Base-by-base conservation (phyloP, 2,888 invertebrate genomes). In the Aphodius sticticus region DNA sequence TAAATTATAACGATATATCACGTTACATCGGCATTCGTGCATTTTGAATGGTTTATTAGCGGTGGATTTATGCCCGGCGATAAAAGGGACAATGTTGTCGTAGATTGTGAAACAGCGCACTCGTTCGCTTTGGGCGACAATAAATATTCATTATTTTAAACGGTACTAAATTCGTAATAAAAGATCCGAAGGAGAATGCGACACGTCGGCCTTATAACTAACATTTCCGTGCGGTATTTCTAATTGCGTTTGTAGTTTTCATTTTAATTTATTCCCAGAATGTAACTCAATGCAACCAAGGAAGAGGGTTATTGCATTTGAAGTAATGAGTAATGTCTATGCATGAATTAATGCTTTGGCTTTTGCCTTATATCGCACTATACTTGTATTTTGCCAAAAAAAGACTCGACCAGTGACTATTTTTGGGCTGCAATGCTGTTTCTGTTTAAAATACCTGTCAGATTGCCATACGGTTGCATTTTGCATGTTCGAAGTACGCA, bases 1-100 rank as follows among this genome's bases (percentile, higher is more conserved):
- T 74, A 74, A 74, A 74, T 74, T 74, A 74, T 74, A 74, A 74
- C 74, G 74, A 74, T 74, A 74, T 37, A 74, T 74, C 74, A 74
- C 53, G 53, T 53, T 53, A 53, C 74, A 35, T 36, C 74, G 74
- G 74, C 74, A 37, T 74, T 35, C 36, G 37, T 74, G 37, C 74
- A 74, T 74, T 74, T 74, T 74, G 36, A 74, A 74, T 74, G 37
- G 36, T 37, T 35, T 37, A 74, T 74, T 74, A 74, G 37, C 74
- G 53, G 35, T 74, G 74, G 37, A 74, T 74, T 74, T 74, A 74
- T 74, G 74, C 37, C 35, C 37, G 35, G 74, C 74, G 37, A 74
- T 74, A 74, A 74, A 74, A 74, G 74, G 37, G 74, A 74, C 37
- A 74, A 36, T 74, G 74, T 74, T 37, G 74, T 74, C 26, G 74